These are phyloP conservation scores for Eupithecia tripunctaria DNA, from an alignment of 2,888 invertebrate species.

Conservation along the genomic window DNA sequence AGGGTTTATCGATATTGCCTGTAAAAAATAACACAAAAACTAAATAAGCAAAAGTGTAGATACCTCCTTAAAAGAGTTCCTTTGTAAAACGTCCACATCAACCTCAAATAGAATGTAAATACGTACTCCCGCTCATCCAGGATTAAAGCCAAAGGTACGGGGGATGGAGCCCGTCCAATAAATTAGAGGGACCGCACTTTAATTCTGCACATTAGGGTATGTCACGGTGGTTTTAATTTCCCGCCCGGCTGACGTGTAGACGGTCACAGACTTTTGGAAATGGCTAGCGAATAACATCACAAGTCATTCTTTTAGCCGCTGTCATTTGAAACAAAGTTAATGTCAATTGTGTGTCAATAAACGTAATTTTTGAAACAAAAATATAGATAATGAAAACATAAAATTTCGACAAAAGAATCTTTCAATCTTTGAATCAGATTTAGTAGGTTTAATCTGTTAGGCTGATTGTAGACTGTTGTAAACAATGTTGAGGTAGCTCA, in stretches of 20 bases:
- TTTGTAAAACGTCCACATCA: not conserved
- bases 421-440: no score
- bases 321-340: no score
- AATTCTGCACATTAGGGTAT: conserved; percentile 46
- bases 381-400: no score
- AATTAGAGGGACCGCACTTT: conserved; percentile 39
- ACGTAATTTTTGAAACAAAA: no score
- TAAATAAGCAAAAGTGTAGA: not conserved
- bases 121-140: conserved; percentile 10
- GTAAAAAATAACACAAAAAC: not conserved
- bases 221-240: conserved; percentile 61
- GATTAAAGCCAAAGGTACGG: conserved; percentile 6
- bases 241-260: conserved; percentile 47
- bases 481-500: no score
- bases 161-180: conserved; percentile 27
- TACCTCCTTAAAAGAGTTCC: not conserved
- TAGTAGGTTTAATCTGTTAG: no score
- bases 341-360: no score
- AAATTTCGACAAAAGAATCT: no score
- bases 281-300: conserved; percentile 5
- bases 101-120: conserved; percentile 14
- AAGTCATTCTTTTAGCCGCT: no score
- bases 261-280: conserved; percentile 16
- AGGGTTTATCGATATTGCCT: not conserved
- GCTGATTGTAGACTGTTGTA: no score